These are phyloP conservation scores for Gorsachius magnificus DNA, from an alignment of 2,797 vertebrate species.

Conservation along the genomic window DNA sequence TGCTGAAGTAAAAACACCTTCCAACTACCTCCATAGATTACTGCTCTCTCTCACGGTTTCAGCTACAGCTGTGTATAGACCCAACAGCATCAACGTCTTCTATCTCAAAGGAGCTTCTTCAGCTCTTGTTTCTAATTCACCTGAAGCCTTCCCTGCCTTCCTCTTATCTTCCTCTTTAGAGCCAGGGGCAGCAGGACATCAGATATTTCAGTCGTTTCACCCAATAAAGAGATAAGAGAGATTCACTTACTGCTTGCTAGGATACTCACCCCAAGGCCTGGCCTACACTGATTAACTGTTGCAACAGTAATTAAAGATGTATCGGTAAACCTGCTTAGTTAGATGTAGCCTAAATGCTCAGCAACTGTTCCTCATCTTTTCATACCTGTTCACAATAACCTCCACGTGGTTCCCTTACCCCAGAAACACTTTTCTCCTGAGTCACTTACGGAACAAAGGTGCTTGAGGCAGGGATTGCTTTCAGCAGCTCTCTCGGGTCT, in stretches of 20 bases:
- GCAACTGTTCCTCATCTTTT: background rate
- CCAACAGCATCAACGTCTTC: background rate
- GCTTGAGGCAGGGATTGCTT: conserved; percentile 8
- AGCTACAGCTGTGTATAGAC: background rate
- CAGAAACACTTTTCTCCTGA: background rate
- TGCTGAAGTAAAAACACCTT: background rate
- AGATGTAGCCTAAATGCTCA: background rate
- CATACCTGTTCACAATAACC: background rate
- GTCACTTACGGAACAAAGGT: conserved; percentile 55
- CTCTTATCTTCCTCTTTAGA: background rate
- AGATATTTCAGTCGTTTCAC: background rate
- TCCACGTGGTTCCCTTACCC: background rate
- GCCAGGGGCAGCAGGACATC: background rate
- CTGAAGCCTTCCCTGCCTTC: background rate
- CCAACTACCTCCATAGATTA: background rate
- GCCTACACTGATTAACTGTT: background rate
- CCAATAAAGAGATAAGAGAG: conserved; percentile 1
- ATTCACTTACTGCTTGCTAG: background rate
- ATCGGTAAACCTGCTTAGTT: background rate
- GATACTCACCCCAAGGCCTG: background rate
- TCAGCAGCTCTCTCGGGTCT: conserved; percentile 41
- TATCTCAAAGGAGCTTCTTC: background rate
- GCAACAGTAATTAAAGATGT: background rate
- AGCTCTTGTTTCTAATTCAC: background rate
- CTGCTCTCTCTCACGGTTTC: background rate